A percentile compares a stretch with the other conserved stretches of the same genome.
These are phyloP conservation scores for Enteromius anoplus DNA, from an alignment of 2,797 vertebrate genomes.

Conservation along the genomic window DNA sequence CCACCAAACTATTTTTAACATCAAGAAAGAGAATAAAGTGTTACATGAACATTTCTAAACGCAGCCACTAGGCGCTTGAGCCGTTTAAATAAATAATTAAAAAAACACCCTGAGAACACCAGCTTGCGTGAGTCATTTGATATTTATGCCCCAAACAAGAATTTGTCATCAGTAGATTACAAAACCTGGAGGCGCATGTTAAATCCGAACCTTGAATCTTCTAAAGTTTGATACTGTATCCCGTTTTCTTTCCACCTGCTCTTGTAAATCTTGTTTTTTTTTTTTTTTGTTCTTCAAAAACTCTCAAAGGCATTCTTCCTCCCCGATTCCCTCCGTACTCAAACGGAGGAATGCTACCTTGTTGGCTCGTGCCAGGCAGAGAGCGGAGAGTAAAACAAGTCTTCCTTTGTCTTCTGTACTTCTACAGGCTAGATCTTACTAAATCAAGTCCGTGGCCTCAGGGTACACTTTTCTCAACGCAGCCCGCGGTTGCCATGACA, in stretches of 20 bases:
- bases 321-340: background rate
- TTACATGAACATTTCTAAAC: background rate
- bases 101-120: conserved; percentile 36
- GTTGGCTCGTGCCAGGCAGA: conserved; percentile 47
- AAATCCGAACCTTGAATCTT: background rate
- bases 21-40: background rate
- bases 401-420: conserved; percentile 56
- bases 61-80: conserved; percentile 57
- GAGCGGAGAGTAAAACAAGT: conserved; percentile 53
- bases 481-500: conserved; percentile 41
- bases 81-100: conserved; percentile 61
- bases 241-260: conserved; percentile 8
- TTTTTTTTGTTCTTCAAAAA: too few species aligned
- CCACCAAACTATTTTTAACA: background rate
- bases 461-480: conserved; percentile 37
- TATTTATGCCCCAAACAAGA: conserved; percentile 62
- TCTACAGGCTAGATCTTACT: conserved; percentile 37
- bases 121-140: conserved; percentile 48
- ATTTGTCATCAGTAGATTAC: conserved; percentile 41
- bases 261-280: background rate
- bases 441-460: conserved; percentile 43
- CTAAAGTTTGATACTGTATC: background rate
- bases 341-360: conserved; percentile 57
- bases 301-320: background rate
- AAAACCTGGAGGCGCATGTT: background rate